A percentile compares a stretch with the other conserved stretches of the same genome.
These are phyloP conservation scores for Drosophila paracracens DNA, from an alignment of 2,888 invertebrate species.

Conservation along the genomic window DNA sequence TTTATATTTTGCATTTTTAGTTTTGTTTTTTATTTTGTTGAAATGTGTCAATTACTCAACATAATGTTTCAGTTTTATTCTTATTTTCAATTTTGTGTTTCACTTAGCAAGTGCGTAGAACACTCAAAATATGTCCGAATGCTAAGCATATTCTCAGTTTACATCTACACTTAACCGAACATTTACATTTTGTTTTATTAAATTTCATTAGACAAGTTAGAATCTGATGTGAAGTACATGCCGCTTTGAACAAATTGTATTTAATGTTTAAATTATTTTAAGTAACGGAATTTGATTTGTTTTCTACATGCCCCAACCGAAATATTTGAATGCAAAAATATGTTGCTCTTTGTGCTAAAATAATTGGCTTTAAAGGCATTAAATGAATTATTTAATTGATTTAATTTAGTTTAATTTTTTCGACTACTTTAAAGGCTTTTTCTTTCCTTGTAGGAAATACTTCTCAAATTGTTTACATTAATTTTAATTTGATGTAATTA, in stretches of 20 bases:
- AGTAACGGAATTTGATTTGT: conserved; percentile 68
- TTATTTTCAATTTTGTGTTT: conserved; percentile 30
- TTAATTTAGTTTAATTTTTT: conserved; percentile 55
- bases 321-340: conserved; percentile 32
- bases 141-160: conserved; percentile 65
- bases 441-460: conserved; percentile 83
- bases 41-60: conserved; percentile 62
- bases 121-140: conserved; percentile 75
- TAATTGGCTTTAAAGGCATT: conserved; percentile 67
- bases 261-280: conserved; percentile 55
- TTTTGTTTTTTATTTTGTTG: conserved; percentile 44
- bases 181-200: conserved; percentile 13
- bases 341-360: conserved; percentile 42
- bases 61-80: conserved; percentile 31
- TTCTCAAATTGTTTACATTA: conserved; percentile 71
- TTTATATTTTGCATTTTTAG: conserved; percentile 52
- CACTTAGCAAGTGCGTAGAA: conserved; percentile 53
- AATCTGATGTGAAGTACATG: conserved; percentile 61
- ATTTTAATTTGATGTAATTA: conserved; percentile 46
- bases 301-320: conserved; percentile 28
- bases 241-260: conserved; percentile 49
- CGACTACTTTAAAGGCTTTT: conserved; percentile 81
- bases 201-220: conserved; percentile 30
- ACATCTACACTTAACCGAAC: conserved; percentile 36
- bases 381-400: conserved; percentile 52